Base-by-base conservation (phyloP, 2,797 vertebrate species). In the Borostomias antarcticus region DNA sequence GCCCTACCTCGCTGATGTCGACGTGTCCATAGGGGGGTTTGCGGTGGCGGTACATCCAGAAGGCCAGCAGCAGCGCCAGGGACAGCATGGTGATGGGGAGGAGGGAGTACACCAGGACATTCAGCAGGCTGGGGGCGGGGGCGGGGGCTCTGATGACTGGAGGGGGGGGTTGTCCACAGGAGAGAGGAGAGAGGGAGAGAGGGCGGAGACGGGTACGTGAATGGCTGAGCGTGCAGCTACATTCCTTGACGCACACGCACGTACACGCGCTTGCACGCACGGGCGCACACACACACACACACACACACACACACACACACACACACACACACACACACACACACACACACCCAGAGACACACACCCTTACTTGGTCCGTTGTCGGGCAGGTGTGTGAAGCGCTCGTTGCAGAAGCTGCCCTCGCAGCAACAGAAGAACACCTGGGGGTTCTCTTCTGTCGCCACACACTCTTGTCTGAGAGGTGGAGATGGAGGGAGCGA, bases 391-490 rank as follows among this genome's bases (percentile, higher is more conserved):
- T 98, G 95, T 17, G 93, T 96, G 79, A 98, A 98, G 43, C 87
- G 92, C 80, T 96, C 92, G 23, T 98, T 98, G 86, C 97, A 98
- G 43, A 95, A 94, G 88, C 95, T 95, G 71, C 95, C 97, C 76
- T 98, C 97, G 1, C 97, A 98, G 91, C 97, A 98, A 90, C 97
- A 98, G 90, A 98, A 98, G 88, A 96, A 98, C 32, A 98, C 95
- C 88, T 98, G 95, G 25, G 96, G 96, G 74, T 94, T 97, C 77
- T 96, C 95, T 87, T 98, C 96, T 0, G 95, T 98, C 64, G 95
- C 96, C 50, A 98, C 93, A 0, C 96, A 98, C 80, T 96, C 95
- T 85, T 94, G 92, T 62, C 96, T 98, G 86, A 37, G 33, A 48
- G n/a, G 69, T 15, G 11, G 9, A 62, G 4, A 43, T 8, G 30